phyloP scores from a whole-genome alignment of 2,797 vertebrate species.

The Hephaestus fuliginosus region DNA sequence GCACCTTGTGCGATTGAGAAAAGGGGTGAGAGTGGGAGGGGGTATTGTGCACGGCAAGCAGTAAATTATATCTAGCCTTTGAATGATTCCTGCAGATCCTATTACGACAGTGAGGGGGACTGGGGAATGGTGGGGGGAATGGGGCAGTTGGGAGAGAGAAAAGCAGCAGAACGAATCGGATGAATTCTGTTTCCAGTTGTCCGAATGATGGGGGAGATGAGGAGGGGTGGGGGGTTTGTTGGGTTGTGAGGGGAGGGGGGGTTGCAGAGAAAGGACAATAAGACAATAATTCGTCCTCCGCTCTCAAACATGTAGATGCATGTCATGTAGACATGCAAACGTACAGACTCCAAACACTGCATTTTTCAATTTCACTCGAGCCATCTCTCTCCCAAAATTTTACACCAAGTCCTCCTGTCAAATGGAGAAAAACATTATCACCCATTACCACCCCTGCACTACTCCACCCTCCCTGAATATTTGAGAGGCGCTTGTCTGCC shows the following conservation, averaged over 20 bases:
- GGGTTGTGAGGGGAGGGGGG: constrained; percentile 22
- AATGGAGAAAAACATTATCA: constrained; percentile 67
- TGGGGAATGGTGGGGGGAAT: constrained; percentile 67
- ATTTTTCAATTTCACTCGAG: constrained; percentile 46
- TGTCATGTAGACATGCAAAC: constrained; percentile 67
- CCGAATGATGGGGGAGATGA: constrained; percentile 76
- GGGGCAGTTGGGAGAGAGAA: constrained; percentile 81
- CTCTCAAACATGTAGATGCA: constrained; percentile 73
- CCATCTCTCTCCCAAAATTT: constrained; percentile 43
- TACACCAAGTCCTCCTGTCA: constrained; percentile 51
- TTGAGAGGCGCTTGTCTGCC: constrained; percentile 82
- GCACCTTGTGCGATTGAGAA: constrained; percentile 89
- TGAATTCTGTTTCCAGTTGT: constrained; percentile 89
- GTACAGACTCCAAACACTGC: constrained; percentile 62
- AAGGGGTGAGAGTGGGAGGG: constrained; percentile 77
- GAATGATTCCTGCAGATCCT: constrained; percentile 94
- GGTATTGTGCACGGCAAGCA: constrained; percentile 88
- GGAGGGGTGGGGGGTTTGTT: constrained; percentile 32
- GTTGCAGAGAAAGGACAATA: constrained; percentile 78
- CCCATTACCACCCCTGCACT: constrained; percentile 66
- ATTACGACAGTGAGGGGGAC: constrained; percentile 86
- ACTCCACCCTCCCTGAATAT: constrained; percentile 77
- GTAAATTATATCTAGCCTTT: constrained; percentile 92
- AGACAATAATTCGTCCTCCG: constrained; percentile 79
- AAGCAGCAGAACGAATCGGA: constrained; percentile 90